Percentiles rank a stretch among this genome's conserved stretches.
Conservation (phyloP, 2,797 vertebrate genomes). For the Microchirus variegatus region DNA sequence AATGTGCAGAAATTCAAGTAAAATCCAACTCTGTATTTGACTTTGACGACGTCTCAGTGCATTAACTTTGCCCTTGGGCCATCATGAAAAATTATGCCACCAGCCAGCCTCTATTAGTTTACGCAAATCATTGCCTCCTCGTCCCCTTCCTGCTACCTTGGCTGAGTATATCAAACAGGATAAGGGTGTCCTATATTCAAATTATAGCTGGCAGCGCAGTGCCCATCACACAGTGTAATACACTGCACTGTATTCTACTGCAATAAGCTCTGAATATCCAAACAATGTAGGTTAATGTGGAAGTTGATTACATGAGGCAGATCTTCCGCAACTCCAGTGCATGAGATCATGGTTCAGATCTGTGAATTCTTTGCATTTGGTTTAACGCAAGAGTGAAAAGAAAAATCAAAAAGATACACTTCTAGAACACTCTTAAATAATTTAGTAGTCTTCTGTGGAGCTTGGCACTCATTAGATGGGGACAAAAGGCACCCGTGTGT, state of each 20-base stretch:
- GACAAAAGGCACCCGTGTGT: slow-evolving; percentile 59
- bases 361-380: slow-evolving; percentile 19
- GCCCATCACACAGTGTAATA: slow-evolving; percentile 27
- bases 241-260: not conserved
- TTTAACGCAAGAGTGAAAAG: slow-evolving; percentile 6
- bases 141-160: not conserved
- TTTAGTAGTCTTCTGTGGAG: slow-evolving; percentile 52
- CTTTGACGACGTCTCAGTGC: slow-evolving; percentile 58
- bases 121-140: slow-evolving; percentile 45
- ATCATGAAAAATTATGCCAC: slow-evolving; percentile 57
- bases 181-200: slow-evolving; percentile 38
- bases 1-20: slow-evolving; percentile 47
- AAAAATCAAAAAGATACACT: slow-evolving; percentile 36
- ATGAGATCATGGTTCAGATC: slow-evolving; percentile 6
- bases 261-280: slow-evolving; percentile 12
- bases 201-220: slow-evolving; percentile 27
- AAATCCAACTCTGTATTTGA: slow-evolving; percentile 41
- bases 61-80: slow-evolving; percentile 61
- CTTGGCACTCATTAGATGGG: slow-evolving; percentile 59
- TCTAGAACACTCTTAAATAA: slow-evolving; percentile 53
- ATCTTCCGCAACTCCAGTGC: slow-evolving; percentile 14
- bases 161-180: slow-evolving; percentile 44
- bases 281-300: slow-evolving; percentile 33
- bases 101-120: slow-evolving; percentile 67
- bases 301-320: slow-evolving; percentile 32